These are phyloP conservation scores for Ephialtes manifestator DNA, from an alignment of 2,888 invertebrate genomes.

Conservation along the genomic window DNA sequence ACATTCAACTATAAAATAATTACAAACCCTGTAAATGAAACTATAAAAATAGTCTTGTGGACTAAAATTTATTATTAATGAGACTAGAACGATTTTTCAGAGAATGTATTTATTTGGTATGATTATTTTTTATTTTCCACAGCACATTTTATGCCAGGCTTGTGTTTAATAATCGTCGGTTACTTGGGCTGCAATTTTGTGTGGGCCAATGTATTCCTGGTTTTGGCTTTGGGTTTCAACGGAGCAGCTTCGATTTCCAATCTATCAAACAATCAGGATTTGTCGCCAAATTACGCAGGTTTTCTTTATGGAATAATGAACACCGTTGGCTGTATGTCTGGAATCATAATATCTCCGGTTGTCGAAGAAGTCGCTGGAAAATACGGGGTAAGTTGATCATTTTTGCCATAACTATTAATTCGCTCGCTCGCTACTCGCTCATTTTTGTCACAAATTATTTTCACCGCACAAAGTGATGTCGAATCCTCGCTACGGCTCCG, in stretches of 20 bases:
- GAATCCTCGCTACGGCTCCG: not conserved
- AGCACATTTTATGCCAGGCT: constrained; percentile 88
- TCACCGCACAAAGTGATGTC: not conserved
- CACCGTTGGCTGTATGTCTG: constrained; percentile 90
- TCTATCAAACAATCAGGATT: constrained; percentile 88
- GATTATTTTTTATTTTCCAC: constrained; percentile 51
- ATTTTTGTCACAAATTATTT: constrained; percentile 1
- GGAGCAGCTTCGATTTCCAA: constrained; percentile 86
- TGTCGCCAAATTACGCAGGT: constrained; percentile 92
- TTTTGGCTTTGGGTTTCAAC: constrained; percentile 81
- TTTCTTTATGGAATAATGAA: constrained; percentile 92
- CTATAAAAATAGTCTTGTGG: not conserved
- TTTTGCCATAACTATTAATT: not conserved
- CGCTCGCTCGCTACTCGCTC: not conserved
- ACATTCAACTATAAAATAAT: not conserved
- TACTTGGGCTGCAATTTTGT: constrained; percentile 78
- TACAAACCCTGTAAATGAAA: not conserved
- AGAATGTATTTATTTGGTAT: not conserved
- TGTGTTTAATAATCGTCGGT: constrained; percentile 86
- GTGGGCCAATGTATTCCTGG: constrained; percentile 79
- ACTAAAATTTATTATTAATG: not conserved
- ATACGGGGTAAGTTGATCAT: constrained; percentile 85
- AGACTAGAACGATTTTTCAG: not conserved
- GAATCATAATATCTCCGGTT: constrained; percentile 90
- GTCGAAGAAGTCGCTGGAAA: constrained; percentile 89